phyloP scores from a whole-genome alignment of 2,113 vertebrate species.

The human (Homo sapiens) region DNA sequence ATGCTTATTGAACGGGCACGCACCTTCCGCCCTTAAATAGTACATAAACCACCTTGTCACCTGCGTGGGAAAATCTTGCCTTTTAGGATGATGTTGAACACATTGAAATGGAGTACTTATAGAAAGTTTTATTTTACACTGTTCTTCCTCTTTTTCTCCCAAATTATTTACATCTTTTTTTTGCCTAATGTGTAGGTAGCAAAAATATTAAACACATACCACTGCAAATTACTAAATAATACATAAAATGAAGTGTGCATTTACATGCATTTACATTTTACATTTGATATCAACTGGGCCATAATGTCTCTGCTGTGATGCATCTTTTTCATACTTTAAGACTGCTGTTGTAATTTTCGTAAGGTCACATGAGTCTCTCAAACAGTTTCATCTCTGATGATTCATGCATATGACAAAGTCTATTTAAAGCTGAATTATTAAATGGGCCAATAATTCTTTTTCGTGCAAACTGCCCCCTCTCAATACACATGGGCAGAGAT shows the following conservation, averaged over 20 bases:
- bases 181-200: conserved; percentile 88
- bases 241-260: conserved; percentile 88
- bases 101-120: conserved; percentile 83
- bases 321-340: conserved; percentile 64
- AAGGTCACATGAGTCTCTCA: conserved; percentile 66
- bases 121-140: conserved; percentile 85
- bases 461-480: conserved; percentile 52
- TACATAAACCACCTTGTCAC: conserved; percentile 81
- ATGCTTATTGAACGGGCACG: conserved; percentile 78
- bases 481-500: conserved; percentile 58
- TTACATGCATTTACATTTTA: conserved; percentile 91
- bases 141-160: conserved; percentile 84
- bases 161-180: conserved; percentile 91
- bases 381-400: conserved; percentile 71
- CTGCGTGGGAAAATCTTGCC: conserved; percentile 74
- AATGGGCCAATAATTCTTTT: conserved; percentile 41
- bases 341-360: conserved; percentile 20
- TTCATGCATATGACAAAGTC: conserved; percentile 76
- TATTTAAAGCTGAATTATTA: conserved; percentile 44
- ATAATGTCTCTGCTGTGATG: conserved; percentile 68
- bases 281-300: conserved; percentile 82
- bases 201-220: conserved; percentile 91
- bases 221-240: conserved; percentile 89
- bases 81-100: conserved; percentile 80
- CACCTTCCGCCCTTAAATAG: conserved; percentile 81